Evolutionary conservation across 2,888 invertebrate genomes (phyloP), one percentile per base, ranked within the genome.

Genomic region (Trichogramma evanescens): DNA sequence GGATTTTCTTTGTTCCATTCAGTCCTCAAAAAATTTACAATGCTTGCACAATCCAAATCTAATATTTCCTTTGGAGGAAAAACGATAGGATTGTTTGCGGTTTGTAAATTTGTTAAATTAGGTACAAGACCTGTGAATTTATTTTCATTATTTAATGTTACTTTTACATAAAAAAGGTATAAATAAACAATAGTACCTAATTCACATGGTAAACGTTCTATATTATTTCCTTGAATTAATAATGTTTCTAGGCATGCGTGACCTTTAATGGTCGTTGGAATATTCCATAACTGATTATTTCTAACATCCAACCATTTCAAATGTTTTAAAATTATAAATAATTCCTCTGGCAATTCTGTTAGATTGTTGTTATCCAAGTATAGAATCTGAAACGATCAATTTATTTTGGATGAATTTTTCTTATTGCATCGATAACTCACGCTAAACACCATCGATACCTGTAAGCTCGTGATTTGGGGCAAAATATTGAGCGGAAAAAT

Each of bases 231-330:
- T 73, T 86, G 83, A 42, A 88, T 72, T 26, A 88, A 76, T 56
- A 88, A 72, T 62, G 87, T 86, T 56, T 86, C 84, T 38, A 88
- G 79, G 65, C 72, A 75, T 54, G 71, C 71, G 66, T 88, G 88
- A 65, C 82, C 73, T 62, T 82, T 82, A 26, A 88, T 81, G 3
- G 80, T 79, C 62, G 70, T 74, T 2, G 88, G 87, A 56, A 89
- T 73, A 9, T 74, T 75, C 4, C 71, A 77, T 7, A 89, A 70
- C 58, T 79, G 70, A 72, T 89, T 89, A 63, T 84, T 82, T 67
- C 88, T 80, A 6, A 87, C 69, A 71, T 88, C 88, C 6, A 88
- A 73, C 84, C 86, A 88, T 72, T 81, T 82, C 2, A 88, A 78
- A 68, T 76, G 77, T 6, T 80, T 81, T 10, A 87, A 73, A 46